These are phyloP conservation scores for Emydocephalus ijimae DNA, from an alignment of 2,113 vertebrate species.

Conservation along the genomic window DNA sequence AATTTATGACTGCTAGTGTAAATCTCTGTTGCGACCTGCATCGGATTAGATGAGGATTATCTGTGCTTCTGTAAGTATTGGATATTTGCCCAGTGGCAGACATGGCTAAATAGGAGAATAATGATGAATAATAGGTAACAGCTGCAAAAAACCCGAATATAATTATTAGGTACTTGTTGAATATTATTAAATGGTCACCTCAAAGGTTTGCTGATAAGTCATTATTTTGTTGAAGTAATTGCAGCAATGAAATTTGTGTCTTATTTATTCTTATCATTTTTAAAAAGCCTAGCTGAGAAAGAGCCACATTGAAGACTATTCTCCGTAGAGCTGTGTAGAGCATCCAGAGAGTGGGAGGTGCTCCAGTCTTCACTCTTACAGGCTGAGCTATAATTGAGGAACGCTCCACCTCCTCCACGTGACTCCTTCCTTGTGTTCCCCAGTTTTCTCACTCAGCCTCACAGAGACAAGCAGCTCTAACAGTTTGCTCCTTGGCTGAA, in stretches of 20 bases:
- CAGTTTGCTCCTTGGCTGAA: no score
- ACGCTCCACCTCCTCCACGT: no score
- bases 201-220: neutral
- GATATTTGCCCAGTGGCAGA: neutral
- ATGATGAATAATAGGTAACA: neutral
- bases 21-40: neutral
- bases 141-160: neutral
- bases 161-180: neutral
- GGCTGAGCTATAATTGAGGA: no score
- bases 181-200: neutral
- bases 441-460: no score
- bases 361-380: no score
- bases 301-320: no score
- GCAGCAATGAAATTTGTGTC: neutral
- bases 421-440: no score
- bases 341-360: no score
- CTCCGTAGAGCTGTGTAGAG: no score
- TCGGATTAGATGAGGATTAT: neutral
- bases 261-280: neutral
- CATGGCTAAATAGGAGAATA: neutral
- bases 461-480: no score
- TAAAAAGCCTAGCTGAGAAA: neutral
- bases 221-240: neutral
- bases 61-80: neutral
- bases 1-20: neutral